These are phyloP conservation scores for Physella acuta DNA, from an alignment of 1,140 invertebrate species.

Conservation along the genomic window DNA sequence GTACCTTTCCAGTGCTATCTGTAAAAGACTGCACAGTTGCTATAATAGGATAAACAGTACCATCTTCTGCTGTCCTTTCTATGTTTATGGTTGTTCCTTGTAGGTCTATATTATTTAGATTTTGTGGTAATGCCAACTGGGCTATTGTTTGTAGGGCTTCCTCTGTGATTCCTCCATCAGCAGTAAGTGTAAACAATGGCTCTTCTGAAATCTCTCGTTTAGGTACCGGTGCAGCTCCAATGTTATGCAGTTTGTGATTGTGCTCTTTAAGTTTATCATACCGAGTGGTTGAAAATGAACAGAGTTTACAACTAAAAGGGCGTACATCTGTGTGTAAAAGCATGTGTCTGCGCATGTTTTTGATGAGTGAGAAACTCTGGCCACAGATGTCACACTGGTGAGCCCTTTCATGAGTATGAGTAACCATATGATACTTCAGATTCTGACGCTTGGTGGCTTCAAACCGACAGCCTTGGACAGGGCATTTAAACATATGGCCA, in stretches of 20 bases:
- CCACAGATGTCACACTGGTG: constrained; percentile 70
- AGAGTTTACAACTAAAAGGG: constrained; percentile 55
- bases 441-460: constrained; percentile 61
- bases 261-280: constrained; percentile 66
- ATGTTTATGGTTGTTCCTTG: constrained; percentile 12
- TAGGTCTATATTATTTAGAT: background rate
- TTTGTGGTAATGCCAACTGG: constrained; percentile 24
- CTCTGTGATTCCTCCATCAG: constrained; percentile 26
- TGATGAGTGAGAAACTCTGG: constrained; percentile 51
- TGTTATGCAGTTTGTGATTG: constrained; percentile 45
- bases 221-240: constrained; percentile 38
- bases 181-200: constrained; percentile 20
- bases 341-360: constrained; percentile 53
- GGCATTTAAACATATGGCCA: constrained; percentile 64
- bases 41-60: constrained; percentile 23
- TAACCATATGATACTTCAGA: constrained; percentile 60
- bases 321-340: constrained; percentile 45
- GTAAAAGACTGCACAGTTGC: constrained; percentile 30
- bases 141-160: constrained; percentile 31
- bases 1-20: constrained; percentile 14
- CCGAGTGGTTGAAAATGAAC: constrained; percentile 63
- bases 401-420: constrained; percentile 66
- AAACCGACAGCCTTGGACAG: constrained; percentile 60
- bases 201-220: constrained; percentile 15
- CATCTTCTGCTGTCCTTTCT: constrained; percentile 4